Conservation (phyloP, 1,140 invertebrate genomes). For the Amyelois transitella region DNA sequence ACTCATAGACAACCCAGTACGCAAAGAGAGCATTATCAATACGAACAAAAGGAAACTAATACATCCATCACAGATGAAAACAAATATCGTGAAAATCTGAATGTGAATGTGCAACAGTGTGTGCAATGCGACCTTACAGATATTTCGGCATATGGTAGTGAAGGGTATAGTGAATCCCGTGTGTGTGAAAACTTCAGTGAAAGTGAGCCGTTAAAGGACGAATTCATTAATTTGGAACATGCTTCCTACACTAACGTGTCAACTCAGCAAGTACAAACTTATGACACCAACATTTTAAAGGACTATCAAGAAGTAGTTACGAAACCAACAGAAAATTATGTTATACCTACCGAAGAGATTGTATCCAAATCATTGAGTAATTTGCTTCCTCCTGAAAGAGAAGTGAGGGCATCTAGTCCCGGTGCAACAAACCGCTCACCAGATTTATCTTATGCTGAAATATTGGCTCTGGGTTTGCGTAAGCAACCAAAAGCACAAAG, state of each 20-base stretch:
- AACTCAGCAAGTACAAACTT: background rate
- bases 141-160: constrained; percentile 4
- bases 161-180: constrained; percentile 15
- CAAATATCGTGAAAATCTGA: constrained; percentile 7
- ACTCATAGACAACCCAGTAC: constrained; percentile 25
- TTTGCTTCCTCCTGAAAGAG: constrained; percentile 19
- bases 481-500: constrained; percentile 40
- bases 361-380: background rate
- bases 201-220: constrained; percentile 20
- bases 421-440: constrained; percentile 35
- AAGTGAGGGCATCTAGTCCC: constrained; percentile 36
- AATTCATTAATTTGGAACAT: background rate
- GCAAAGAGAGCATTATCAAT: constrained; percentile 1
- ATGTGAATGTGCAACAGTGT: constrained; percentile 18
- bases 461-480: constrained; percentile 80
- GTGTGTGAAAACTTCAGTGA: constrained; percentile 27
- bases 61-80: constrained; percentile 1
- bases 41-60: background rate
- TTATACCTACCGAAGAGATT: constrained; percentile 9
- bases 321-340: background rate
- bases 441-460: constrained; percentile 82
- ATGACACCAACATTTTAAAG: background rate
- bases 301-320: constrained; percentile 1
- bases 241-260: constrained; percentile 9
- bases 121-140: constrained; percentile 17